A percentile compares a stretch with the other conserved stretches of the same genome.
Conservation (phyloP, 2,888 invertebrate species). For the Protodeltote pygarga region DNA sequence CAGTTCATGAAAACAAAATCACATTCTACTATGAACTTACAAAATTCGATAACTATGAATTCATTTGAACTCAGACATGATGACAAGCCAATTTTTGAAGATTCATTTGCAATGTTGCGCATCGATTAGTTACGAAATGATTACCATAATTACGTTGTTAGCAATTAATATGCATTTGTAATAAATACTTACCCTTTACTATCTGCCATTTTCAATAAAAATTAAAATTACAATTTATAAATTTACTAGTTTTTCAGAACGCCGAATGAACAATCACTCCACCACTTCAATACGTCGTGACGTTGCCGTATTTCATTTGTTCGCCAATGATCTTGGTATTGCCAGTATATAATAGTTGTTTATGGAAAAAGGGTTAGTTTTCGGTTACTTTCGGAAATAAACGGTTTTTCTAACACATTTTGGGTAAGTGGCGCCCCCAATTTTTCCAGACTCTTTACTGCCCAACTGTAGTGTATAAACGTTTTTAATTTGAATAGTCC, state of each 20-base stretch:
- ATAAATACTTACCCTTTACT: constrained; percentile 82
- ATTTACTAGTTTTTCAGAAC: constrained; percentile 71
- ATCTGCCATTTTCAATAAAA: constrained; percentile 83
- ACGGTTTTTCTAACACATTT: constrained; percentile 35
- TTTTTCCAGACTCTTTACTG: too few species aligned
- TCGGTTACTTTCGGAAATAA: constrained; percentile 27
- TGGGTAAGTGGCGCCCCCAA: too few species aligned
- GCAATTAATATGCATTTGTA: constrained; percentile 35
- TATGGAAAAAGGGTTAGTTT: constrained; percentile 50
- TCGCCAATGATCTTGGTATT: constrained; percentile 68
- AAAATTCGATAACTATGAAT: constrained; percentile 52
- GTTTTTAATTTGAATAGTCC: too few species aligned
- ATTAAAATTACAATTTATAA: constrained; percentile 68
- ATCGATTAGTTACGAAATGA: constrained; percentile 37
- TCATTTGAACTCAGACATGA: constrained; percentile 77
- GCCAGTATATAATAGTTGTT: constrained; percentile 54
- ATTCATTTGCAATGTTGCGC: constrained; percentile 57
- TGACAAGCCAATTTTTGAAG: constrained; percentile 85
- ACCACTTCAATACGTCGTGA: constrained; percentile 76
- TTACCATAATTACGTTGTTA: not conserved
- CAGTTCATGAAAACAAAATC: constrained; percentile 5
- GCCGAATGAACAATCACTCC: constrained; percentile 76
- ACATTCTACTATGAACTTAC: constrained; percentile 37
- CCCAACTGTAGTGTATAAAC: too few species aligned
- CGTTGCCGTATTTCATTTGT: constrained; percentile 88